phyloP scores from a whole-genome alignment of 2,113 vertebrate species.

The Saguinus midas region DNA sequence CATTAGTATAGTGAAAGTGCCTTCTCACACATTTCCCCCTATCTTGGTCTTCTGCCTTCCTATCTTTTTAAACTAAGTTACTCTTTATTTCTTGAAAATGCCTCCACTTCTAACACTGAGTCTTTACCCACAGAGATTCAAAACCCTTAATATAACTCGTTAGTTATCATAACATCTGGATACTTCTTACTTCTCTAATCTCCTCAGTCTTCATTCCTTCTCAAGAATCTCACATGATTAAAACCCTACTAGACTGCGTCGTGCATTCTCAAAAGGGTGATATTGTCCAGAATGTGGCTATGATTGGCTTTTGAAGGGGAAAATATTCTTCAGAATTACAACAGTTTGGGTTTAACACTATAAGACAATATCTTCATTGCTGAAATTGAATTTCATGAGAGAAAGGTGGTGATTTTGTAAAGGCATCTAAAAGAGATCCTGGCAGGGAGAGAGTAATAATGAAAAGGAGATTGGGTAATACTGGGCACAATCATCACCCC shows the following conservation, averaged over 20 bases:
- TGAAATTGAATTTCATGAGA: background rate
- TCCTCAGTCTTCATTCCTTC: background rate
- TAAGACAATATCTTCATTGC: background rate
- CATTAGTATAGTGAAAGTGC: background rate
- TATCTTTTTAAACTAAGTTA: background rate
- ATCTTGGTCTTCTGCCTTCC: background rate
- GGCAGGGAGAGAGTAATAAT: background rate
- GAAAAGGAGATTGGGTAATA: background rate
- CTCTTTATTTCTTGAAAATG: background rate
- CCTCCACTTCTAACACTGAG: background rate
- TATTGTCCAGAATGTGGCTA: background rate
- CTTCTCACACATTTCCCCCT: background rate
- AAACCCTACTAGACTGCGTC: background rate
- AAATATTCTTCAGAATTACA: background rate
- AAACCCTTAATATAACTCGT: background rate
- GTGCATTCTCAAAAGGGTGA: background rate
- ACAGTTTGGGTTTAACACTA: background rate
- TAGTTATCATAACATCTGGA: background rate
- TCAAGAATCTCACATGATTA: background rate
- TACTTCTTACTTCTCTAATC: background rate
- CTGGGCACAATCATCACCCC: background rate
- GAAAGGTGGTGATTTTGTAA: background rate
- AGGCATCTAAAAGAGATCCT: background rate
- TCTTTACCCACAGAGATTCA: background rate
- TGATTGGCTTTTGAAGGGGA: rapidly evolving